Percentiles rank a stretch among this genome's conserved stretches.
phyloP scores from a whole-genome alignment of 2,888 invertebrate genomes.

The Leuctra nigra region DNA sequence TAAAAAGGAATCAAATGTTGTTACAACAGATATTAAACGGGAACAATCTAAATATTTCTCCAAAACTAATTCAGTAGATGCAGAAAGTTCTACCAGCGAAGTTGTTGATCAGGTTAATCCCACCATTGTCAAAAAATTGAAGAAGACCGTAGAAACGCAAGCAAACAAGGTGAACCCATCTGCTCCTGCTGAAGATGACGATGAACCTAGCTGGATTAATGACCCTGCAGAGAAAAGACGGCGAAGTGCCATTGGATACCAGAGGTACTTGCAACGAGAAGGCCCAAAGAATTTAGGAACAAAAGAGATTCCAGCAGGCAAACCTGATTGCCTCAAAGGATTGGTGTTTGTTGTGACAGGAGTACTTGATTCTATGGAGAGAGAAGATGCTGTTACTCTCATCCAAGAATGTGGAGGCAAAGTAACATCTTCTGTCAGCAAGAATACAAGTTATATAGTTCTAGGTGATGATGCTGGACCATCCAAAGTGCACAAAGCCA shows the following conservation, averaged over 20 bases:
- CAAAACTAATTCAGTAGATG: too few species aligned
- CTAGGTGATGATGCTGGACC: slow-evolving; percentile 83
- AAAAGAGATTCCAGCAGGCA: slow-evolving; percentile 75
- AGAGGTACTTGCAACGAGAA: slow-evolving; percentile 67
- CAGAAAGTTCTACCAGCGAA: neutral
- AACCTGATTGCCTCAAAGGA: slow-evolving; percentile 62
- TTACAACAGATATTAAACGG: too few species aligned
- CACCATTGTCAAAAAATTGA: slow-evolving; percentile 16
- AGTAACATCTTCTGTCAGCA: slow-evolving; percentile 64
- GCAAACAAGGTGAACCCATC: slow-evolving; percentile 24
- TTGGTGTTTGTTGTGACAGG: slow-evolving; percentile 75
- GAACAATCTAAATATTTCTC: too few species aligned
- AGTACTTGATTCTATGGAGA: slow-evolving; percentile 78
- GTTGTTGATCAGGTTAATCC: too few species aligned
- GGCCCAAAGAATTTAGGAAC: slow-evolving; percentile 76
- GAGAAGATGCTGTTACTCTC: slow-evolving; percentile 67
- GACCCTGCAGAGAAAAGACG: slow-evolving; percentile 50
- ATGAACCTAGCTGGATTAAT: slow-evolving; percentile 10
- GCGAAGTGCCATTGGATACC: slow-evolving; percentile 58
- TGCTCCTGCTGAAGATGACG: slow-evolving; percentile 16
- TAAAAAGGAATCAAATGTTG: too few species aligned
- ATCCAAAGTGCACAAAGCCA: slow-evolving; percentile 66
- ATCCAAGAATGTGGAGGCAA: slow-evolving; percentile 76
- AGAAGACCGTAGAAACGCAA: neutral
- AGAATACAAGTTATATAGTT: slow-evolving; percentile 74